Conservation (phyloP, 1,140 invertebrate species). For the Semibalanus balanoides region DNA sequence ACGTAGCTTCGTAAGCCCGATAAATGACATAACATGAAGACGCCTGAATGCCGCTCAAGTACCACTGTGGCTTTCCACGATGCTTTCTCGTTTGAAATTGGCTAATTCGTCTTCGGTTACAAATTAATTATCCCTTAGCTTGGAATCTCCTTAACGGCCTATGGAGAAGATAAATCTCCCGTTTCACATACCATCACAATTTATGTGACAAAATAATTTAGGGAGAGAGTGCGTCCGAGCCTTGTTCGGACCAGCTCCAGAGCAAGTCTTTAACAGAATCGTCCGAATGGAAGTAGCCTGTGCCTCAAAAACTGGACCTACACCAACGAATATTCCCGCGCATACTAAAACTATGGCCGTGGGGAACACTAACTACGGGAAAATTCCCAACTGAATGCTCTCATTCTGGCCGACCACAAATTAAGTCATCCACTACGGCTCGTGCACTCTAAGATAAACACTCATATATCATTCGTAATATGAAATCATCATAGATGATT, state of each 20-base stretch:
- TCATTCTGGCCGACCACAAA: no score
- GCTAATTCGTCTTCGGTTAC: background rate
- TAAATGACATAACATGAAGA: no score
- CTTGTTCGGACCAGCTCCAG: background rate
- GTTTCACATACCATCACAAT: constrained; percentile 2
- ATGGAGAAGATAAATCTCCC: background rate
- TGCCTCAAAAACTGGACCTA: no score
- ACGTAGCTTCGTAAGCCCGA: no score
- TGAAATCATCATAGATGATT: background rate
- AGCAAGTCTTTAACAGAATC: background rate
- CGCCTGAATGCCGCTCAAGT: no score
- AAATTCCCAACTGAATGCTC: no score
- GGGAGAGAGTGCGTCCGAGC: background rate
- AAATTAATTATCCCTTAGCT: constrained; percentile 1
- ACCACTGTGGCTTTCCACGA: background rate
- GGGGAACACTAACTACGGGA: no score
- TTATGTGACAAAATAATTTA: constrained; percentile 3
- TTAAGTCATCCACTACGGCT: no score
- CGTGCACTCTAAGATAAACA: background rate
- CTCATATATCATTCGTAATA: background rate
- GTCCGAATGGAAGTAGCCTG: background rate
- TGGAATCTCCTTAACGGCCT: background rate
- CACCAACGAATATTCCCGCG: no score
- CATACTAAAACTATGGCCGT: no score
- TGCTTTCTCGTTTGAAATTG: background rate